Percentiles rank a stretch among this genome's conserved stretches.
phyloP scores from a whole-genome alignment of 2,888 invertebrate genomes.

The Erannis defoliaria region DNA sequence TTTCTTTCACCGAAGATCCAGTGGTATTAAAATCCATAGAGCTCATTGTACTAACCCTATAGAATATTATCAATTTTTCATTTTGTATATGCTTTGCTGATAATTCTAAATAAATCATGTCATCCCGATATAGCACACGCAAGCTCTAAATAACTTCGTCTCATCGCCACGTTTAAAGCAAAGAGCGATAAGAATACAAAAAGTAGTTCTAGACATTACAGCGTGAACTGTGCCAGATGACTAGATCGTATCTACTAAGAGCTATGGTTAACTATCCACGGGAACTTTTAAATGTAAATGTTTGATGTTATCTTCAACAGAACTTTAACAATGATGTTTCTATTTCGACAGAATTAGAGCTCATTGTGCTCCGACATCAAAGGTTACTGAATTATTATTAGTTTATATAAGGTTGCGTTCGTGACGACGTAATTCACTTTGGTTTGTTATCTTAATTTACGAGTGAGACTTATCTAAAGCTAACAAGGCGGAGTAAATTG shows the following conservation, averaged over 20 bases:
- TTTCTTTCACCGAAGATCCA: too few species aligned
- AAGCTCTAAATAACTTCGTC: constrained; percentile 35
- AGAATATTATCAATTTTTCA: too few species aligned
- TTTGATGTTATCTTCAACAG: constrained; percentile 10
- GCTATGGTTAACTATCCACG: constrained; percentile 4
- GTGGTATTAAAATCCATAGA: too few species aligned
- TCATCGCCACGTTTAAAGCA: constrained; percentile 24
- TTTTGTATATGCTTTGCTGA: too few species aligned
- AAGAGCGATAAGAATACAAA: constrained; percentile 37
- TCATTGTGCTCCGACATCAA: constrained; percentile 26
- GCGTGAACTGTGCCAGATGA: constrained; percentile 27
- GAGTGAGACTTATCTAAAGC: constrained; percentile 10
- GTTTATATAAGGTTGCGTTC: constrained; percentile 26
- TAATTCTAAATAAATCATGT: neutral
- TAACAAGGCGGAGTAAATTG: constrained; percentile 18
- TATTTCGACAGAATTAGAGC: constrained; percentile 8
- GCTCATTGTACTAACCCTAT: too few species aligned
- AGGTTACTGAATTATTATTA: constrained; percentile 32
- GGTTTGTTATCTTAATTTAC: constrained; percentile 24
- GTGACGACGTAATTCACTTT: constrained; percentile 28
- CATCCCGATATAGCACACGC: constrained; percentile 16
- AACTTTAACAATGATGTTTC: constrained; percentile 22
- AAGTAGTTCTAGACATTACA: constrained; percentile 22
- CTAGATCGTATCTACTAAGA: constrained; percentile 10
- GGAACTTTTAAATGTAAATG: constrained; percentile 10